Base-by-base conservation (phyloP, 2,113 vertebrate genomes). In the Pterocles burchelli region DNA sequence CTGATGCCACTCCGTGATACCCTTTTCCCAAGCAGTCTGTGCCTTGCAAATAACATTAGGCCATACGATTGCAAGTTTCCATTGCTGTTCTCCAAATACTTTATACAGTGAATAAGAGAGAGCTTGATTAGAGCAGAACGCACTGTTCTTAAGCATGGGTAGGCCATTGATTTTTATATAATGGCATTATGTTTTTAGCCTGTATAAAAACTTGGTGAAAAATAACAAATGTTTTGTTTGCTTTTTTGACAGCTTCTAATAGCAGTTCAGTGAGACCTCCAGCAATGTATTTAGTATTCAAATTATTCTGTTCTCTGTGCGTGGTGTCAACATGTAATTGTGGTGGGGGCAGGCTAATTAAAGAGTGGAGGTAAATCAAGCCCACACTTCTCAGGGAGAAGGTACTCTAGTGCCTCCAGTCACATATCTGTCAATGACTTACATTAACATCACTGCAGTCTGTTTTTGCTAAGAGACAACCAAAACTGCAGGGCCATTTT, bases 231-330 rank as follows among this genome's bases (percentile, higher is more conserved):
- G 85, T 61, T 92, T 81, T 86, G 70, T 86, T 96, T 95, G 76
- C 61, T 75, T 93, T 94, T 91, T 88, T 96, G 95, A 91, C 85
- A 71, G 88, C 83, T 88, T 73, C 75, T 96, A 88, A 84, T 65
- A 84, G 72, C 76, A 81, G 61, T 54, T 92, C 79, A 78, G 52
- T 49, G 76, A 92, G 79, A 95, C 88, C 51, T 96, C 95, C 87
- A 94, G 95, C 83, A 15, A 78, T 45, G 73, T 85, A 78, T 84
- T 93, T 89, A 89, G 76, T 52, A 92, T 86, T 94, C 76, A 93
- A 79, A 90, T 94, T 49, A 76, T 31, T 87, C 88, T 61, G 54
- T 81, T 95, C 80, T 26, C 55, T 81, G 52, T 73, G 68, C 0
- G 0, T 49, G 34, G 28, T 92, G 83, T 92, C 88, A 96, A 93